Base-by-base conservation (phyloP, 2,113 vertebrate genomes). In the Triplophysa siluroides region DNA sequence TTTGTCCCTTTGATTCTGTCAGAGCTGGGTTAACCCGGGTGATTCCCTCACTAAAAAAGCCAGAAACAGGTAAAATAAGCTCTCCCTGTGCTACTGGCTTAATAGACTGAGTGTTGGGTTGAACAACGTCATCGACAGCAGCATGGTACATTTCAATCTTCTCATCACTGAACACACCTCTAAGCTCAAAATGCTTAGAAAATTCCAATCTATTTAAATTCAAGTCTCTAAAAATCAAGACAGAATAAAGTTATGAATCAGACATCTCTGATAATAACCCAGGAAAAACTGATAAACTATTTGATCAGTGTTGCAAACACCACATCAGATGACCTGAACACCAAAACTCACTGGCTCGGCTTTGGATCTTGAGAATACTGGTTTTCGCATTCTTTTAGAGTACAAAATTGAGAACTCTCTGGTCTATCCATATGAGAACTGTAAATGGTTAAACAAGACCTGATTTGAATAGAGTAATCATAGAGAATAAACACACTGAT, bases 371-470 rank as follows among this genome's bases (percentile, higher is more conserved):
- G 52, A 19, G 54, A 58, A 58, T 2, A 19, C 19, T 23, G 24
- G 7, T 62, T 77, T 72, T 80, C 81, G 81, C 54, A 21, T 56
- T 56, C 54, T 8, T 8, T n/a, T n/a, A 24, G 60, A 75, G 83
- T 78, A 68, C 72, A 77, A 60, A 1, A 45, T 76, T 85, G 86
- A 85, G 73, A 4, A 0, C 61, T 78, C 77, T 85, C 74, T 60
- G 84, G 12, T 8, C 47, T 33, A 1, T 77, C 76, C 56, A 52
- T 80, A 50, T 85, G 84, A 63, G 70, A 62, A 4, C 83, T 80
- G 52, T 79, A 67, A 9, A 21, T 8, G n/a, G 78, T 81, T 81
- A 83, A 81, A 75, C 67, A 62, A 79, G 66, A 38, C 45, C 82
- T 71, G 74, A 14, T 41, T 47, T 52, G 61, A 19, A 69, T 11